These are phyloP conservation scores for Nerophis lumbriciformis DNA, from an alignment of 2,113 vertebrate genomes.

Conservation along the genomic window DNA sequence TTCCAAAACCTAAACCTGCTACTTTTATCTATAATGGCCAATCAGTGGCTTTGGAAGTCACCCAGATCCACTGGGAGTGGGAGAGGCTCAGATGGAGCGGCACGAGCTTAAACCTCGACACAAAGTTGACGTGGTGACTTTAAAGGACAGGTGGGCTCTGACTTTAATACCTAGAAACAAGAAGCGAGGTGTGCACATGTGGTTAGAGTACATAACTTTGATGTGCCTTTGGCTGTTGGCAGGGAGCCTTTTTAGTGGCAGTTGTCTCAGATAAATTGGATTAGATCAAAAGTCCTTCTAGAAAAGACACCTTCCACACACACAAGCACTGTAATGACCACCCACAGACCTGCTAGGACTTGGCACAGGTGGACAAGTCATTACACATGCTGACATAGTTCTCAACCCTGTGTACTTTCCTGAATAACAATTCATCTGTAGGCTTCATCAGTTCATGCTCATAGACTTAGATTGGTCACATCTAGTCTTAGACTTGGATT, in stretches of 20 bases:
- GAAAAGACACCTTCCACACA: slow-evolving; percentile 20
- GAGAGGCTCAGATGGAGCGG: slow-evolving; percentile 7
- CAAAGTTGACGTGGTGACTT: neutral
- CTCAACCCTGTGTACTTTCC: neutral
- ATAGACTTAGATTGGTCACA: no score
- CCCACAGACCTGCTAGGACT: slow-evolving; percentile 33
- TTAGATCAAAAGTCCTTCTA: slow-evolving; percentile 55
- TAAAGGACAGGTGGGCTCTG: neutral
- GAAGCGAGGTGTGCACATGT: neutral
- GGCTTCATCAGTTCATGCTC: no score
- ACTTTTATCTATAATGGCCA: slow-evolving; percentile 58
- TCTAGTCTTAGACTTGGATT: no score
- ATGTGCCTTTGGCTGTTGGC: slow-evolving; percentile 45
- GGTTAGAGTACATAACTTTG: slow-evolving; percentile 42
- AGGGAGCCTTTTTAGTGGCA: slow-evolving; percentile 33
- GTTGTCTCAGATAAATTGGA: slow-evolving; percentile 65
- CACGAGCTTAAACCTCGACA: slow-evolving; percentile 17
- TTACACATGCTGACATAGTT: neutral
- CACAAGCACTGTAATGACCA: slow-evolving; percentile 51
- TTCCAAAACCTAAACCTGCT: slow-evolving; percentile 41
- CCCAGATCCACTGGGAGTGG: slow-evolving; percentile 31
- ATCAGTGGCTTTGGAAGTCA: slow-evolving; percentile 38
- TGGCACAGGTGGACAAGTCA: slow-evolving; percentile 14
- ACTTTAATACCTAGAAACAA: neutral
- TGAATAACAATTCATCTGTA: no score